Evolutionary conservation across 2,113 vertebrate species (phyloP).

Genomic region (Cardinalis cardinalis): DNA sequence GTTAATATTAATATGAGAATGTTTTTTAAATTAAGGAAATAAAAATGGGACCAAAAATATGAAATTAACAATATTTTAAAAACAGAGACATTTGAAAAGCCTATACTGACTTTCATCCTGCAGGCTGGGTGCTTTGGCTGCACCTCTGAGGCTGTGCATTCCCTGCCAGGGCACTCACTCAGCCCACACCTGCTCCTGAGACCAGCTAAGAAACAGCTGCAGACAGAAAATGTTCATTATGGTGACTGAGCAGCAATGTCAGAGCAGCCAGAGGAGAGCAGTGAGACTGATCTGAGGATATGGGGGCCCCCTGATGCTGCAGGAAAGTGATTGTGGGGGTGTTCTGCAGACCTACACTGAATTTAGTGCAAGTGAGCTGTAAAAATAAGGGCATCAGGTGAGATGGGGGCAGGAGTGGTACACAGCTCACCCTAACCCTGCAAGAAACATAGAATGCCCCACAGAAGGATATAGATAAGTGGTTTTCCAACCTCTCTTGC

Average conservation of each 20-base stretch:
- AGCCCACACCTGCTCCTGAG: not conserved
- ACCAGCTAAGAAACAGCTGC: fast-evolving
- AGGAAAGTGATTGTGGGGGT: not conserved
- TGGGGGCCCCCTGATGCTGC: too few species aligned
- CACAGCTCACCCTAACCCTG: not conserved
- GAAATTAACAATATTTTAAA: not conserved
- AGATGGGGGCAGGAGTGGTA: not conserved
- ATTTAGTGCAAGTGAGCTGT: not conserved
- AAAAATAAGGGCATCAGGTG: not conserved
- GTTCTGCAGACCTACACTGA: not conserved
- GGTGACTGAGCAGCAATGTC: not conserved
- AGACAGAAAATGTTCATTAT: not conserved
- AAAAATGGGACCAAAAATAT: not conserved
- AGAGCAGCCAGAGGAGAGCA: not conserved
- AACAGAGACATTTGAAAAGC: fast-evolving
- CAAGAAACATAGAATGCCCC: not conserved
- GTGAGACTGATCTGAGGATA: not conserved
- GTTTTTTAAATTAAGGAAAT: not conserved
- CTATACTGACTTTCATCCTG: not conserved
- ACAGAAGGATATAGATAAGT: not conserved
- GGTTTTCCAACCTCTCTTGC: not conserved
- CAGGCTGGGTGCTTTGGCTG: not conserved
- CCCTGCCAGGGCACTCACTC: not conserved
- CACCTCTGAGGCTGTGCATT: not conserved
- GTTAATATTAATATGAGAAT: not conserved